These are phyloP conservation scores for Tamandua tetradactyla DNA, from an alignment of 2,797 vertebrate genomes.

Conservation along the genomic window DNA sequence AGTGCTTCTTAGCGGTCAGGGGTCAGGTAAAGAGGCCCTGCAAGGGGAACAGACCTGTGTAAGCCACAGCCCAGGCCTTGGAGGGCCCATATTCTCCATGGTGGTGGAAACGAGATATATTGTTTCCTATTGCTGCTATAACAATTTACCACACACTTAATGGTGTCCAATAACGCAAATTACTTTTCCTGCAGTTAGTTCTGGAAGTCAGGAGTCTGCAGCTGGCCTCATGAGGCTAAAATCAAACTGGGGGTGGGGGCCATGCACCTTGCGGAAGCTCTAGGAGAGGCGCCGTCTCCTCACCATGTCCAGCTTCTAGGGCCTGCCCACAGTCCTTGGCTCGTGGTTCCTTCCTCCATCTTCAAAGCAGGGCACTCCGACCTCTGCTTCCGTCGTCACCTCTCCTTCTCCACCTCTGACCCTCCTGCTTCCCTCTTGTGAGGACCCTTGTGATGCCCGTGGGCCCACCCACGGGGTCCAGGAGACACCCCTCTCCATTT, in stretches of 20 bases:
- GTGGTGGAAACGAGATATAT: not conserved
- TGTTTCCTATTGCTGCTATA: not conserved
- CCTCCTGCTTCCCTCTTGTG: not conserved
- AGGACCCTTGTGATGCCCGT: not conserved
- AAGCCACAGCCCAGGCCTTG: not conserved
- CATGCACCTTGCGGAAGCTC: not conserved
- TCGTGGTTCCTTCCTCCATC: too few relatives aligned
- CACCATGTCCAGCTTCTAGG: not conserved
- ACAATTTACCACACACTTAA: not conserved
- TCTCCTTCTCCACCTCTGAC: not conserved
- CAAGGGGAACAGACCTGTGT: not conserved
- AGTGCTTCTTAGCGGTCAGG: not conserved
- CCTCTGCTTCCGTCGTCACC: not conserved
- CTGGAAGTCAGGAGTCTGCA: not conserved
- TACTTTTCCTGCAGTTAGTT: not conserved
- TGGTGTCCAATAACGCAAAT: not conserved
- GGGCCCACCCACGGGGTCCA: not conserved
- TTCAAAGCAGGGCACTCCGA: not conserved
- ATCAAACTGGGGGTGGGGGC: not conserved
- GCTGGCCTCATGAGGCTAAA: not conserved
- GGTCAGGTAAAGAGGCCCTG: not conserved
- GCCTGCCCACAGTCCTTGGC: not conserved
- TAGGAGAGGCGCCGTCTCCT: not conserved
- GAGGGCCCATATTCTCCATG: not conserved
- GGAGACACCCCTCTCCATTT: not conserved